Conservation (phyloP, 2,113 vertebrate genomes). For the Sitta europaea region DNA sequence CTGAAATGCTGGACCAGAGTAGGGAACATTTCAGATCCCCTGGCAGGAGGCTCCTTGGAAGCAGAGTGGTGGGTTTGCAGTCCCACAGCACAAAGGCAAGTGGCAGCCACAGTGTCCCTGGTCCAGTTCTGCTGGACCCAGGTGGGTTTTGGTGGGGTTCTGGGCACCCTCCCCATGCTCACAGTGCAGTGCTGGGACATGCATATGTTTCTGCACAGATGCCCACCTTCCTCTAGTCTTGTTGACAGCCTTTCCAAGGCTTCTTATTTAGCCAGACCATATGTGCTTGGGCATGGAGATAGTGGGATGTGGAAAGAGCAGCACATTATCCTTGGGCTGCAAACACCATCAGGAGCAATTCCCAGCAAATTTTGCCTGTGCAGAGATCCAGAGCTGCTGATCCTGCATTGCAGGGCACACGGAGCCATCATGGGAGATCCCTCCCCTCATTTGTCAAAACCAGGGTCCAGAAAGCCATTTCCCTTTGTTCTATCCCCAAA, state of each 20-base stretch:
- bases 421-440: accelerated
- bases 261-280: conserved; percentile 52
- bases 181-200: neutral
- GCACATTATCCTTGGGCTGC: conserved; percentile 14
- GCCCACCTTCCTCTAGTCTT: conserved; percentile 47
- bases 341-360: conserved; percentile 19
- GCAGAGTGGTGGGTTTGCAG: neutral
- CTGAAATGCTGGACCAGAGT: neutral
- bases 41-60: neutral
- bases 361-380: neutral
- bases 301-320: conserved; percentile 52
- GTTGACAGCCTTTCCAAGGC: conserved; percentile 55
- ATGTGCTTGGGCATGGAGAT: conserved; percentile 45
- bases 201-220: conserved; percentile 45
- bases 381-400: neutral
- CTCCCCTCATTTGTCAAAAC: neutral
- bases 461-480: neutral
- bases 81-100: neutral
- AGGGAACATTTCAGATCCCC: neutral
- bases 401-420: accelerated
- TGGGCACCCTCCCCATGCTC: neutral
- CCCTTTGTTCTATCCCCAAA: neutral
- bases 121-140: neutral
- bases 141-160: neutral
- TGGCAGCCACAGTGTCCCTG: neutral